Evolutionary conservation across 2,113 vertebrate species (phyloP).

Genomic region (Butorides virescens): DNA sequence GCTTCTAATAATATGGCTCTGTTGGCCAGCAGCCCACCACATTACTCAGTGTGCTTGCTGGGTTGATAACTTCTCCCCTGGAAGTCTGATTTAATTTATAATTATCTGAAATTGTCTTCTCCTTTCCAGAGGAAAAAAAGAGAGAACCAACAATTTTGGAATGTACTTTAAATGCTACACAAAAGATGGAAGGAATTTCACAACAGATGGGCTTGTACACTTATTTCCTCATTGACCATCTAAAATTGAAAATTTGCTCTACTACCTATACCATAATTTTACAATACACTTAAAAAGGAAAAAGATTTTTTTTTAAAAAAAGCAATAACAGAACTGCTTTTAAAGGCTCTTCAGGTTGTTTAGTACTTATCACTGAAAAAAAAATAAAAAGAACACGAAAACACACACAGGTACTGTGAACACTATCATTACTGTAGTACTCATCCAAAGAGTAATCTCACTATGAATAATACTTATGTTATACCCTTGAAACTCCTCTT

Average conservation of each 20-base stretch:
- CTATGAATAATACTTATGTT: neutral
- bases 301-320: neutral
- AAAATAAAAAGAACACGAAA: neutral
- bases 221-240: neutral
- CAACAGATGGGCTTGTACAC: neutral
- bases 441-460: neutral
- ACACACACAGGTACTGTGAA: neutral
- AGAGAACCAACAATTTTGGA: neutral
- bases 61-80: neutral
- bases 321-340: neutral
- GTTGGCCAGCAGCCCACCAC: neutral
- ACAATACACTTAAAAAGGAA: neutral
- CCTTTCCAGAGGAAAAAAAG: neutral
- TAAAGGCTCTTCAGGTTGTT: neutral
- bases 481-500: neutral
- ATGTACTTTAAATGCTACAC: neutral
- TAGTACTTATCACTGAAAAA: neutral
- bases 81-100: neutral
- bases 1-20: neutral
- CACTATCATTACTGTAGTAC: neutral
- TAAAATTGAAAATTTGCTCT: neutral
- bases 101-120: neutral
- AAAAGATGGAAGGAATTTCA: neutral
- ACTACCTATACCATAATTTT: neutral
- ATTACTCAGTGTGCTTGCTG: neutral